Percentiles rank a stretch among this genome's conserved stretches.
These are phyloP conservation scores for Sitta carolinensis DNA, from an alignment of 2,797 vertebrate genomes.

Conservation along the genomic window DNA sequence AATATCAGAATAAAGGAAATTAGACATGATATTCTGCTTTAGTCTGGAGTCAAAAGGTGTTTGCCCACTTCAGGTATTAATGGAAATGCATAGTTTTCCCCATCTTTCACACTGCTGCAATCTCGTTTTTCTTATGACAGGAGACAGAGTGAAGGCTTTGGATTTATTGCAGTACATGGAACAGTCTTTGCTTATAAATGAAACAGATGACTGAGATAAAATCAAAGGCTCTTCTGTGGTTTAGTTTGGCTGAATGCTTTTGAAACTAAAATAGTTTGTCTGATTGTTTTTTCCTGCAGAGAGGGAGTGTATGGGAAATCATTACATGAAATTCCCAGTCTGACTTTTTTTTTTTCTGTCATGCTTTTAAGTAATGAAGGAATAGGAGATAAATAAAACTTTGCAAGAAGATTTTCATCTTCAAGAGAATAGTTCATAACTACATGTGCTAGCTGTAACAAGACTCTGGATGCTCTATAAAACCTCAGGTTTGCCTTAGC, in stretches of 20 bases:
- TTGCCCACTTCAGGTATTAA: not conserved
- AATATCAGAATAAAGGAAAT: not conserved
- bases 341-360: not conserved
- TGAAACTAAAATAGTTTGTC: not conserved
- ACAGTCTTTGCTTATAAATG: not conserved
- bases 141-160: not conserved
- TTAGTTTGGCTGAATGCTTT: not conserved
- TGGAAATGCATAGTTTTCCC: not conserved
- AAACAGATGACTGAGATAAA: conserved; percentile 18
- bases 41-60: not conserved
- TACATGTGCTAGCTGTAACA: not conserved
- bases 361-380: not conserved
- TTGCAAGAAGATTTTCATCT: not conserved
- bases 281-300: not conserved
- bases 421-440: not conserved
- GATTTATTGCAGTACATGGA: conserved; percentile 4
- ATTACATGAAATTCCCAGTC: not conserved
- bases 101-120: not conserved
- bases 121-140: not conserved
- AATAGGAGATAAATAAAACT: not conserved
- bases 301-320: not conserved
- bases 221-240: not conserved
- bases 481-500: not conserved
- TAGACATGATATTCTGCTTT: not conserved
- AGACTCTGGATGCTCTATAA: not conserved